phyloP scores from a whole-genome alignment of 2,113 vertebrate genomes.

The Argyrosomus japonicus region DNA sequence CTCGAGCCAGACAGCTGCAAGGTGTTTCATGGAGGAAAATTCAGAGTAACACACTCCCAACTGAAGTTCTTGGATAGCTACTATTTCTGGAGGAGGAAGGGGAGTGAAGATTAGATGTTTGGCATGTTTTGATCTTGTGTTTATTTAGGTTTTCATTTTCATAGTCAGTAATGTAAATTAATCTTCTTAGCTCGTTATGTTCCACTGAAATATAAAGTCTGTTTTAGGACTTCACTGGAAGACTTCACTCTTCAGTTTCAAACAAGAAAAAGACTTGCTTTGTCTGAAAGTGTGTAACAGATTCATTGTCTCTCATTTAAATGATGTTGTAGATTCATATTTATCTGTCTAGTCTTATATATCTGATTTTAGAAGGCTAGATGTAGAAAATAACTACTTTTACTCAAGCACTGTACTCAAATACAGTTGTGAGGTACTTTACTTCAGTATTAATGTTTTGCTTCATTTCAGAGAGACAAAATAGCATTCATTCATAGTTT shows the following conservation, averaged over 20 bases:
- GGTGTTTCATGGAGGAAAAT: conserved; percentile 50
- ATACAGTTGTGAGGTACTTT: no score
- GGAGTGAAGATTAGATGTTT: conserved; percentile 15
- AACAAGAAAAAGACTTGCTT: not conserved
- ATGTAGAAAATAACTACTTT: not conserved
- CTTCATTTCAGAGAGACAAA: no score
- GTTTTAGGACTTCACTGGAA: not conserved
- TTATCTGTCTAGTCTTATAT: not conserved
- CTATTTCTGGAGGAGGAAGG: conserved; percentile 7
- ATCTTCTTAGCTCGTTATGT: not conserved
- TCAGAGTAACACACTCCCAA: conserved; percentile 25
- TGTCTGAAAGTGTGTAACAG: not conserved
- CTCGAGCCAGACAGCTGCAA: conserved; percentile 46
- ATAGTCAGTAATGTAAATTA: not conserved
- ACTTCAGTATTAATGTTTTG: no score
- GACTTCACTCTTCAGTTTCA: conserved; percentile 7
- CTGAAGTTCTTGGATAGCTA: not conserved
- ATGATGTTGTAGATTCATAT: not conserved
- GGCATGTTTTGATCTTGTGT: not conserved
- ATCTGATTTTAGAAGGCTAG: not conserved
- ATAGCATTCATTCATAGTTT: not conserved
- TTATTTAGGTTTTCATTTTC: conserved; percentile 2
- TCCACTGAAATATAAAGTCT: not conserved
- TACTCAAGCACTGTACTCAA: not conserved
- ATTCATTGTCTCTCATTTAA: not conserved